Evolutionary conservation across 2,797 vertebrate species (phyloP).

Genomic region (Crocodylus rhombifer): DNA sequence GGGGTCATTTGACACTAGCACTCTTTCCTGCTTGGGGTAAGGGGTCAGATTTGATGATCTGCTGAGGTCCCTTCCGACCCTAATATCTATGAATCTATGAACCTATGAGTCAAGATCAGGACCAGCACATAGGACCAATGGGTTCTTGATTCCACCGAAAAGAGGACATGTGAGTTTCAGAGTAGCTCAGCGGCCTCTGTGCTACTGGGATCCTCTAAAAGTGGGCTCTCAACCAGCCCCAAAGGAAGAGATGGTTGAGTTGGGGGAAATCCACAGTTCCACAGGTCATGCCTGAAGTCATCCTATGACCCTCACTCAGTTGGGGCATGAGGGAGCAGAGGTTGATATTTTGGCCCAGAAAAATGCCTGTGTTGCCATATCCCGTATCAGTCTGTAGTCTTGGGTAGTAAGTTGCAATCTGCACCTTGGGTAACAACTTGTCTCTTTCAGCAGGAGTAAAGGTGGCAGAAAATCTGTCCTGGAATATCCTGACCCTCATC

Average conservation of each 20-base stretch:
- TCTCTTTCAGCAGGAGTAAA: neutral
- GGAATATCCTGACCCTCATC: neutral
- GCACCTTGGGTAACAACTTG: too few species aligned
- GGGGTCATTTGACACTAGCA: too few species aligned
- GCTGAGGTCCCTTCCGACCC: too few species aligned
- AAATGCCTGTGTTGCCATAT: neutral
- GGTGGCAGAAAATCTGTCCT: neutral
- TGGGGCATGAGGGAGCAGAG: neutral
- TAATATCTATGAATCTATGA: too few species aligned
- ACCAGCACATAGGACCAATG: neutral
- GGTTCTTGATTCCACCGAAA: neutral
- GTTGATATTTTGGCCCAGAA: neutral
- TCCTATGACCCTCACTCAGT: neutral
- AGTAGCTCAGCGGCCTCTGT: neutral
- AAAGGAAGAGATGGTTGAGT: neutral
- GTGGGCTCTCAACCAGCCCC: neutral
- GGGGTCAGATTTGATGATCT: too few species aligned
- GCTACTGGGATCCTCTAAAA: neutral
- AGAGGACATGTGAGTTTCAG: rapidly evolving
- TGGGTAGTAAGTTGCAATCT: neutral
- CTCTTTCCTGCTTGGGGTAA: too few species aligned
- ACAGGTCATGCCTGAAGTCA: neutral
- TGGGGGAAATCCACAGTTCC: neutral
- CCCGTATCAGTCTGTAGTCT: neutral
- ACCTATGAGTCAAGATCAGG: neutral